A percentile compares a stretch with the other conserved stretches of the same genome.
phyloP scores from a whole-genome alignment of 2,888 invertebrate genomes.

The Argyresthia albistria region DNA sequence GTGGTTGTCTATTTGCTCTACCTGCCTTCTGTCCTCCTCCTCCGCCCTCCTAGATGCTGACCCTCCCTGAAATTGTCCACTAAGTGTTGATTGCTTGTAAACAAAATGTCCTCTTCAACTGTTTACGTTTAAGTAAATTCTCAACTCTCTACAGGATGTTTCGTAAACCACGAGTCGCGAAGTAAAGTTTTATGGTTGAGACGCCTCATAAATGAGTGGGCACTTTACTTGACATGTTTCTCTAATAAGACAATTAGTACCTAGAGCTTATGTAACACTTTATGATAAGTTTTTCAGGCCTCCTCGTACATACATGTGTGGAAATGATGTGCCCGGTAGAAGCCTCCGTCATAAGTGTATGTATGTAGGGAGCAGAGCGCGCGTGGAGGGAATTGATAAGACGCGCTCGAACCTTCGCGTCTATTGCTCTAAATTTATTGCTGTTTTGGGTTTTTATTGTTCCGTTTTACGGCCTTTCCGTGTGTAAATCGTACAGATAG shows the following conservation, averaged over 20 bases:
- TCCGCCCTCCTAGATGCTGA: slow-evolving; percentile 14
- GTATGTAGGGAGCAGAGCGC: slow-evolving; percentile 58
- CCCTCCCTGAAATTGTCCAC: slow-evolving; percentile 58
- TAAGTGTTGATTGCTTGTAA: slow-evolving; percentile 69
- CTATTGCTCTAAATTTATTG: slow-evolving; percentile 73
- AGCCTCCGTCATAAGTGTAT: slow-evolving; percentile 63
- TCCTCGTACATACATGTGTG: slow-evolving; percentile 5
- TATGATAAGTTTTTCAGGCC: too few species aligned
- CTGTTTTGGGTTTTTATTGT: slow-evolving; percentile 75
- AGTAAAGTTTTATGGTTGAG: slow-evolving; percentile 6
- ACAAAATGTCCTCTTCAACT: slow-evolving; percentile 48
- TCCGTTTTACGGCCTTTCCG: slow-evolving; percentile 71
- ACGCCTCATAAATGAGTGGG: background rate
- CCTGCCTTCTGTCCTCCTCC: slow-evolving; percentile 30
- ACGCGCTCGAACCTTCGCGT: slow-evolving; percentile 68
- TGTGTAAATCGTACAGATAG: slow-evolving; percentile 70
- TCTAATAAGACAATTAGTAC: too few species aligned
- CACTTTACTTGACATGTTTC: too few species aligned
- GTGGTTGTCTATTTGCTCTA: slow-evolving; percentile 61
- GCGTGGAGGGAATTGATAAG: slow-evolving; percentile 71
- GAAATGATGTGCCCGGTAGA: slow-evolving; percentile 16
- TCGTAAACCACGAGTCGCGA: slow-evolving; percentile 1
- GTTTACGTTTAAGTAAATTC: slow-evolving; percentile 26
- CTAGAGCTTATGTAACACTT: too few species aligned
- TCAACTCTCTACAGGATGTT: slow-evolving; percentile 13